Base-by-base conservation (phyloP, 2,797 vertebrate species). In the Acropternis orthonyx region DNA sequence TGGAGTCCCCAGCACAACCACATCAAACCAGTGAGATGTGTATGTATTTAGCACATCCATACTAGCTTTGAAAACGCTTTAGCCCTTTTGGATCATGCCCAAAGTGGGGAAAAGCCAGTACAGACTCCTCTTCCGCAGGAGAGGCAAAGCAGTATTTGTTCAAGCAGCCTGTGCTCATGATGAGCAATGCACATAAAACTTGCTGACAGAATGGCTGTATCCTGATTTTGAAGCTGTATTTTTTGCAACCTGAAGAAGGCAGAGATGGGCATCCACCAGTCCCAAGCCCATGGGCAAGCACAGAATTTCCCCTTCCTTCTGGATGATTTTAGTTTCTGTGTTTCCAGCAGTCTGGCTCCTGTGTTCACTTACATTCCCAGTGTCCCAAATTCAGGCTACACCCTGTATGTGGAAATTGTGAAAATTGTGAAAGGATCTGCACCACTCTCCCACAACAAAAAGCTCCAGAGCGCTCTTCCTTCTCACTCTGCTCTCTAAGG, bases 281-380 rank as follows among this genome's bases (percentile, higher is more conserved):
- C 22, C 13, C 37, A 46, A 74, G 49, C 55, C 28, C 48, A 7
- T 5, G 9, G 24, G 49, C 37, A 46, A 69, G 66, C 0, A 0
- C 22, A 55, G 72, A 32, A 18, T 6, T 56, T 51, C 23, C 52
- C n/a, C 15, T 82, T 81, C 24, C 46, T 34, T 46, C 73, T 16
- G 26, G 26, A 44, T 77, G 59, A 10, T 73, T 88, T 81, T 14
- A 41, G 32, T 13, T 14, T 58, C 3, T 30, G 7, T 4, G 0
- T 12, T 66, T 62, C 8, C 73, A 86, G 65, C 71, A 78, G 21
- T 4, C 36, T 44, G 58, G 44, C 26, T 77, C 16, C 28, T 32
- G 49, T 6, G 1, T 37, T 78, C 0, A 0, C 51, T 61, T 39
- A 27, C 22, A 15, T 44, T 49, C 18, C 23, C n/a, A 0, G 0